Conservation (phyloP, 1,140 invertebrate species). For the Neuroterus valhalla region DNA sequence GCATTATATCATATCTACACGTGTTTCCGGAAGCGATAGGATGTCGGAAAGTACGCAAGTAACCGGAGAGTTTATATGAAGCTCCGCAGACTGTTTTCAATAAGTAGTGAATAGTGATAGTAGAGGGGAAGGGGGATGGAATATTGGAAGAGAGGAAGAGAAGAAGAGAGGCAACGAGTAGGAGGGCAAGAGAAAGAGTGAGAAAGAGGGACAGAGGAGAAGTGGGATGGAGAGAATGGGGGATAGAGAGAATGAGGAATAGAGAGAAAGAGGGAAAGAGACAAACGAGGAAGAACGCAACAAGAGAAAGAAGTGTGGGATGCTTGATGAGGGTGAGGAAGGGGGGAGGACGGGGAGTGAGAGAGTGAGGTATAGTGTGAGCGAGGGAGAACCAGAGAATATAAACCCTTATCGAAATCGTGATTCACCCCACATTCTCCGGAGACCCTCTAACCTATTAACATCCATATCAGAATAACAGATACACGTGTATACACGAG, state of each 20-base stretch:
- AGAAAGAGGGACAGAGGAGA: too few relatives aligned
- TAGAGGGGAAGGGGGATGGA: too few relatives aligned
- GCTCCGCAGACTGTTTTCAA: conserved; percentile 45
- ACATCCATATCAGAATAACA: conserved; percentile 72
- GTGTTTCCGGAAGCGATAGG: conserved; percentile 6
- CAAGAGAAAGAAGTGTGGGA: conserved; percentile 36
- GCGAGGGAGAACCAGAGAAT: conserved; percentile 52
- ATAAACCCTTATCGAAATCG: conserved; percentile 71
- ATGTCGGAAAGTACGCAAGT: conserved; percentile 6
- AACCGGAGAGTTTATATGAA: conserved; percentile 31
- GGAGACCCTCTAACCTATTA: conserved; percentile 72
- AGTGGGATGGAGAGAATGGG: too few relatives aligned
- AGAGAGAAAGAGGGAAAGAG: conserved; percentile 32
- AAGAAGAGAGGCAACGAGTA: too few relatives aligned
- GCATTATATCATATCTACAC: too few relatives aligned
- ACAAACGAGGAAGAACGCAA: conserved; percentile 28
- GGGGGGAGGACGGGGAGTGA: conserved; percentile 34
- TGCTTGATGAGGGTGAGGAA: conserved; percentile 50
- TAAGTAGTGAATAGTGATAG: conserved; percentile 3
- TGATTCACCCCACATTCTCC: conserved; percentile 69
- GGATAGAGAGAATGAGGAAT: too few relatives aligned
- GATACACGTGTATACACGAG: conserved; percentile 64
- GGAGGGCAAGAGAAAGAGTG: too few relatives aligned
- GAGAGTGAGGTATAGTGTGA: conserved; percentile 42
- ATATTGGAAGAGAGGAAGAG: too few relatives aligned